These are phyloP conservation scores for Nomia melanderi DNA, from an alignment of 1,140 invertebrate species.

Conservation along the genomic window DNA sequence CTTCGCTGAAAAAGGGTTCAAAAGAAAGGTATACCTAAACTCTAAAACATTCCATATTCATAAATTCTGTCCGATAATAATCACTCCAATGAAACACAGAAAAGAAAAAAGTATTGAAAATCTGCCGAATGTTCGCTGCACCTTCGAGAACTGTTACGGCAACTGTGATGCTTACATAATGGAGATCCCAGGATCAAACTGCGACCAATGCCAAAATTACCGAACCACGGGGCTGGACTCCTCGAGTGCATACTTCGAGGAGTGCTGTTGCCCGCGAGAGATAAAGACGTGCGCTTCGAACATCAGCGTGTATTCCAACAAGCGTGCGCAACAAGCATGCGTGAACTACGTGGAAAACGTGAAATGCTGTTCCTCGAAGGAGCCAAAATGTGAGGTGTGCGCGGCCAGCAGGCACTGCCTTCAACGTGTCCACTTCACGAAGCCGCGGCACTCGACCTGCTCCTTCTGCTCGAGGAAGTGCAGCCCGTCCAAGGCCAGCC, in stretches of 20 bases:
- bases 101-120: not conserved
- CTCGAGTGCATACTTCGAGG: slow-evolving; percentile 6
- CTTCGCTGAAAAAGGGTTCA: not conserved
- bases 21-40: not conserved
- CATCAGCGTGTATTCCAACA: not conserved
- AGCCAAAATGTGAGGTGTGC: not conserved
- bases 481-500: slow-evolving; percentile 32
- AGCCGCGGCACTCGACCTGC: slow-evolving; percentile 13
- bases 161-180: slow-evolving; percentile 21
- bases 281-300: slow-evolving; percentile 21
- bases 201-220: not conserved
- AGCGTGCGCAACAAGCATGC: not conserved
- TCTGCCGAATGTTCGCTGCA: slow-evolving; percentile 12
- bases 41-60: not conserved
- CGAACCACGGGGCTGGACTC: not conserved
- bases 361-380: not conserved
- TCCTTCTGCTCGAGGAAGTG: slow-evolving; percentile 43
- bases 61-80: not conserved
- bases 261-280: slow-evolving; percentile 14
- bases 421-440: slow-evolving; percentile 29
- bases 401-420: slow-evolving; percentile 5
- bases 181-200: not conserved
- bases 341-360: not conserved
- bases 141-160: slow-evolving; percentile 39
- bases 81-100: not conserved